Percentiles rank a stretch among this genome's conserved stretches.
Conservation (phyloP, 1,140 invertebrate genomes). For the Varroa destructor region DNA sequence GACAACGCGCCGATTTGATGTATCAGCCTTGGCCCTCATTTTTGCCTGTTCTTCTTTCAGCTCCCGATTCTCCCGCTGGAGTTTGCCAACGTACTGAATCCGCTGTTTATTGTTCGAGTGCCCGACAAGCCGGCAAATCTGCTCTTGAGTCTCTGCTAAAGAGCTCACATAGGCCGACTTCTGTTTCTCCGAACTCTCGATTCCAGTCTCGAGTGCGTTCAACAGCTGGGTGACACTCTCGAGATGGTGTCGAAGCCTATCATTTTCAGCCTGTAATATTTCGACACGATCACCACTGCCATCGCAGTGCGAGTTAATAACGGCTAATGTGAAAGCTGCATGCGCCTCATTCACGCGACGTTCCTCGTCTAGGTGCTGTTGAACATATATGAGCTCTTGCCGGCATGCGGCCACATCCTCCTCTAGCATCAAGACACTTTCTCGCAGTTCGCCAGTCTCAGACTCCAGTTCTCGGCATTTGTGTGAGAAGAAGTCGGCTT, state of each 20-base stretch:
- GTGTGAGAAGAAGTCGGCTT: constrained; percentile 1
- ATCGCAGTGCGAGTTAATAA: neutral
- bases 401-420: neutral
- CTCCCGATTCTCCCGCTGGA: constrained; percentile 8
- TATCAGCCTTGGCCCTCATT: neutral
- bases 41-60: constrained; percentile 25
- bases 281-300: neutral
- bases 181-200: constrained; percentile 9
- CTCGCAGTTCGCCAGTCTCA: neutral
- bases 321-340: constrained; percentile 6
- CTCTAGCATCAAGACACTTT: constrained; percentile 1
- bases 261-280: neutral
- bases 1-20: neutral
- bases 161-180: constrained; percentile 15
- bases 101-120: constrained; percentile 24
- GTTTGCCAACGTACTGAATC: constrained; percentile 21
- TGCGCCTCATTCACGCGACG: neutral
- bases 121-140: constrained; percentile 1
- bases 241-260: neutral
- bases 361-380: neutral
- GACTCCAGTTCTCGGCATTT: constrained; percentile 3
- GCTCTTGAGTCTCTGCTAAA: constrained; percentile 3
- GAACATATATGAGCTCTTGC: constrained; percentile 1
- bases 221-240: neutral
- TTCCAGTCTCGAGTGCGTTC: constrained; percentile 9